A percentile compares a stretch with the other conserved stretches of the same genome.
phyloP scores from a whole-genome alignment of 2,888 invertebrate genomes.

The Drosophila colorata region DNA sequence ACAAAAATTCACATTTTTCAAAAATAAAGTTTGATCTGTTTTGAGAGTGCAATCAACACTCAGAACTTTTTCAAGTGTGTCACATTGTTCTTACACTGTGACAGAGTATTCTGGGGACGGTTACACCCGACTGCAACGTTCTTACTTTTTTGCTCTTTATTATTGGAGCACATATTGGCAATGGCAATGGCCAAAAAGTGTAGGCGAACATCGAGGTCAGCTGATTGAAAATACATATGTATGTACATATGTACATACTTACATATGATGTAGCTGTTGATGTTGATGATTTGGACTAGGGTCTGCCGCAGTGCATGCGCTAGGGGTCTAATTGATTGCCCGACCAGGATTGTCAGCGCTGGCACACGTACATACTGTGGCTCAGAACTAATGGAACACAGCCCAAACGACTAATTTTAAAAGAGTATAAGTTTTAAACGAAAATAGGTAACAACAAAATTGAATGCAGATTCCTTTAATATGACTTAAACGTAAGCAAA shows the following conservation, averaged over 20 bases:
- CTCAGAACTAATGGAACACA: neutral
- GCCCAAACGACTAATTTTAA: no score
- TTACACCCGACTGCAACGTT: neutral
- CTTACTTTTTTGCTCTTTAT: conserved; percentile 17
- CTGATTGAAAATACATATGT: conserved; percentile 47
- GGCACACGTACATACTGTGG: neutral
- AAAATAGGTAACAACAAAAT: no score
- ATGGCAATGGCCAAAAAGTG: conserved; percentile 52
- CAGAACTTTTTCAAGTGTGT: no score
- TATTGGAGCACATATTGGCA: conserved; percentile 48
- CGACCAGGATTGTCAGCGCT: conserved; percentile 25
- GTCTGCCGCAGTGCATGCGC: neutral
- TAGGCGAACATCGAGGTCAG: conserved; percentile 49
- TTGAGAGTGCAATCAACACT: no score
- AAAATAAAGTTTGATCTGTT: no score
- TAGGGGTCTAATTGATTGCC: conserved; percentile 54
- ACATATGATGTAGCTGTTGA: conserved; percentile 9
- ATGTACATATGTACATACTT: neutral
- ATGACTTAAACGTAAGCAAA: no score
- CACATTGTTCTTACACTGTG: no score
- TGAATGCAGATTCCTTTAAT: no score
- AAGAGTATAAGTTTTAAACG: no score
- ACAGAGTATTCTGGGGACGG: no score
- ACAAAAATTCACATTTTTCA: no score
- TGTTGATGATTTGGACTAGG: conserved; percentile 17